phyloP scores from a whole-genome alignment of 2,797 vertebrate species.

The Anas bahamensis region DNA sequence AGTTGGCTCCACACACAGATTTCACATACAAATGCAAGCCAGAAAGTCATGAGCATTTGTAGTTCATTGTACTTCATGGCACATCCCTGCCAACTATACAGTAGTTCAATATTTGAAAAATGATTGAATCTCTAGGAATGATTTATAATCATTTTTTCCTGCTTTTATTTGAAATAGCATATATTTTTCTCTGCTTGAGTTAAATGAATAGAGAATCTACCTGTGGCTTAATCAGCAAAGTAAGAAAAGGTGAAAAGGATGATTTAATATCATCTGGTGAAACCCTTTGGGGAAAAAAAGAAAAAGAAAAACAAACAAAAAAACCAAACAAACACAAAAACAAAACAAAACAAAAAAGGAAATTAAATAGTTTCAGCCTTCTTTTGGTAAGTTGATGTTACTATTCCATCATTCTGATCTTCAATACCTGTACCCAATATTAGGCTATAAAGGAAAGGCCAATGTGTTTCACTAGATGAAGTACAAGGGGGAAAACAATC shows the following conservation, averaged over 20 bases:
- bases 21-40: background rate
- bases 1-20: background rate
- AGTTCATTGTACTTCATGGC: background rate
- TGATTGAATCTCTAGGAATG: background rate
- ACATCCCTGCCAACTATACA: background rate
- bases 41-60: background rate
- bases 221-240: background rate
- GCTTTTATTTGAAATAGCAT: background rate
- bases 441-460: background rate
- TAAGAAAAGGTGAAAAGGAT: background rate
- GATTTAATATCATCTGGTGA: background rate
- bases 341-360: background rate
- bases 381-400: background rate
- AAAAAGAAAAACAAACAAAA: too few species aligned
- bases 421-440: background rate
- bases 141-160: background rate
- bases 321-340: too few species aligned
- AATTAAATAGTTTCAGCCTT: background rate
- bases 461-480: background rate
- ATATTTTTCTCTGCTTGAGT: background rate
- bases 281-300: background rate
- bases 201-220: background rate
- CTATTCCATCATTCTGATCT: background rate
- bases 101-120: background rate
- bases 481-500: background rate